Evolutionary conservation across 2,888 invertebrate species (phyloP), one percentile per base, ranked within the genome.

Genomic region (Sycophila texana): DNA sequence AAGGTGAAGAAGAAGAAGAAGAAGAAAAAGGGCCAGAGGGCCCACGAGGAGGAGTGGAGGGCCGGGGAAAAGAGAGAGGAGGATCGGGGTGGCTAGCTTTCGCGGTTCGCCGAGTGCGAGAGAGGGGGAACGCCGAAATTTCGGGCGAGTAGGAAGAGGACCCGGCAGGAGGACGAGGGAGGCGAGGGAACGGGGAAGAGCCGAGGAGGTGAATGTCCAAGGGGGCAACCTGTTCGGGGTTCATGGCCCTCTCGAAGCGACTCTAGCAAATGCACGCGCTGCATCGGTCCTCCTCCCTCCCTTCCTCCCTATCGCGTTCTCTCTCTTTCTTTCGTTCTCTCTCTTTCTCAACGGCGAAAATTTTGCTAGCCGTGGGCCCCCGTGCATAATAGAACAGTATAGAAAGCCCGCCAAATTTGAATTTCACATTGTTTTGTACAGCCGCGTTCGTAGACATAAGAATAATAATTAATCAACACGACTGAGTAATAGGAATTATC

Each of bases 221-320:
- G 88, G 89, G 89, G 89, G 87, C 90, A 90, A 90, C 90, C 90
- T 90, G 90, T 90, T 90, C 90, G 88, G 88, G 89, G 90, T 90
- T 90, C 90, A 89, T 90, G 90, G 90, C 90, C 89, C 90, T 89
- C 90, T 89, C 85, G 86, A 82, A 71, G 85, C 85, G 87, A 87
- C 88, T 82, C 83, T 89, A 89, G 89, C 89, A 86, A 89, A 88
- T 86, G 86, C 83, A 84, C 86, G 86, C 83, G 68, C 61, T 76
- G 72, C 76, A 76, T 26, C 51, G 51, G 18, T 53, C 58, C 18
- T 13, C 22, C 4, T 58, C 51, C 26, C 63, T 51, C 22, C n/a
- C 10, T 61, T 57, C 47, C 20, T 10, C 60, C 49, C 47, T n/a
- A 13, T 13, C 22, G 30, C 57, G 63, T 16, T 7, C 22, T 51